These are phyloP conservation scores for Papilio protenor DNA, from an alignment of 2,888 invertebrate species.

Conservation along the genomic window DNA sequence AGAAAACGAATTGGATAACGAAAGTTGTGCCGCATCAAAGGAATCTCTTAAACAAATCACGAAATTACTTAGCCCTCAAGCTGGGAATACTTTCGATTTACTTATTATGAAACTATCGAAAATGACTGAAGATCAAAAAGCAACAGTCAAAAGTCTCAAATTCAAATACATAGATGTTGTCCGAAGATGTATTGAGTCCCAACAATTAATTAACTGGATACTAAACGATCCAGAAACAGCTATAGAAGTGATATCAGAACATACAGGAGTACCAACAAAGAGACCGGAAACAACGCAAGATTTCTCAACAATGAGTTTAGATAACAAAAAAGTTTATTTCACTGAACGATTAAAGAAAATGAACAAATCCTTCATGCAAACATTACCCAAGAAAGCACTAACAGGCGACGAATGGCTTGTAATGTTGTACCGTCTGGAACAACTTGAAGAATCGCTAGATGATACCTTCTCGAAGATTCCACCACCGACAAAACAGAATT, in stretches of 20 bases:
- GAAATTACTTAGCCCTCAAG: constrained; percentile 64
- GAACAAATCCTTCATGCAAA: constrained; percentile 71
- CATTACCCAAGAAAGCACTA: constrained; percentile 67
- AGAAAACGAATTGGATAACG: constrained; percentile 57
- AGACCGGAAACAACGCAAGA: constrained; percentile 63
- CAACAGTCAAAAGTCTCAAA: constrained; percentile 67
- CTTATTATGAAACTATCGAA: constrained; percentile 72
- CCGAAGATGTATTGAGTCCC: constrained; percentile 69
- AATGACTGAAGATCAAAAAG: constrained; percentile 68
- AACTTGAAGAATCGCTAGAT: constrained; percentile 67
- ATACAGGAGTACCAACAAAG: constrained; percentile 66
- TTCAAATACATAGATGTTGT: constrained; percentile 75
- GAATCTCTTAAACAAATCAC: constrained; percentile 69
- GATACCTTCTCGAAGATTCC: constrained; percentile 64
- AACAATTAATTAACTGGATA: constrained; percentile 68
- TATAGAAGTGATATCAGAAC: constrained; percentile 68
- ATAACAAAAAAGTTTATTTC: constrained; percentile 70
- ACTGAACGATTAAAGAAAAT: constrained; percentile 65
- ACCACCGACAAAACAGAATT: constrained; percentile 52
- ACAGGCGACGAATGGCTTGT: constrained; percentile 77
- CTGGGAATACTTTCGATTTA: constrained; percentile 70
- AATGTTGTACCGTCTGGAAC: constrained; percentile 71
- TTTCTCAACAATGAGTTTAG: constrained; percentile 58
- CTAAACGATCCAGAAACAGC: constrained; percentile 69
- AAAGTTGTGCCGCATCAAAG: constrained; percentile 59